phyloP scores from a whole-genome alignment of 1,140 invertebrate species.

The Copidosoma floridanum region DNA sequence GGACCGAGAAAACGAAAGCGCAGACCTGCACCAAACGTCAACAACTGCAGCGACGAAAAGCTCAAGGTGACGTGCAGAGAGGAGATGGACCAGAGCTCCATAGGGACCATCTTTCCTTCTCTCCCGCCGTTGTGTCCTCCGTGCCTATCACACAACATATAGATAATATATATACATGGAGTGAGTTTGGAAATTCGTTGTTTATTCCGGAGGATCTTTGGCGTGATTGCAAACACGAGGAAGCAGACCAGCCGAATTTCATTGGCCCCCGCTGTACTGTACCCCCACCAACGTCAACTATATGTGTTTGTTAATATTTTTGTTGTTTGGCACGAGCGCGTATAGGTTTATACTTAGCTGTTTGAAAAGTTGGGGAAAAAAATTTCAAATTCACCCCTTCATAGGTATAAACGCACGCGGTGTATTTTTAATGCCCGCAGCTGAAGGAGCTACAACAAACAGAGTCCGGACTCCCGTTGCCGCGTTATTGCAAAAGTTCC shows the following conservation, averaged over 20 bases:
- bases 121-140: slow-evolving; percentile 18
- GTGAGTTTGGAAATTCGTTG: slow-evolving; percentile 2
- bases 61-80: too few species aligned
- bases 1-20: slow-evolving; percentile 1
- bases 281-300: too few species aligned
- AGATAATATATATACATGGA: slow-evolving; percentile 4
- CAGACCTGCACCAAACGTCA: slow-evolving; percentile 10
- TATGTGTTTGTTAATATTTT: too few species aligned
- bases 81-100: slow-evolving; percentile 7
- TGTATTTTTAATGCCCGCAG: too few species aligned
- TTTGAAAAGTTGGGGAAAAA: too few species aligned
- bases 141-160: not conserved
- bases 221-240: slow-evolving; percentile 27
- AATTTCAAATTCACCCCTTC: too few species aligned
- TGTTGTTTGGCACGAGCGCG: too few species aligned
- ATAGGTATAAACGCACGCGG: too few species aligned
- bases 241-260: slow-evolving; percentile 1
- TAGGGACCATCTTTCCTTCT: slow-evolving; percentile 19
- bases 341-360: too few species aligned
- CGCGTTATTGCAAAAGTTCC: too few species aligned
- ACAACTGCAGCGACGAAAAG: slow-evolving; percentile 1
- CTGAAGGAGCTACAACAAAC: too few species aligned
- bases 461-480: too few species aligned
- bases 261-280: slow-evolving; percentile 10
- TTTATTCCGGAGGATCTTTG: slow-evolving; percentile 16